Conservation (phyloP, 2,113 vertebrate genomes). For the Andinoacara biseriatus region DNA sequence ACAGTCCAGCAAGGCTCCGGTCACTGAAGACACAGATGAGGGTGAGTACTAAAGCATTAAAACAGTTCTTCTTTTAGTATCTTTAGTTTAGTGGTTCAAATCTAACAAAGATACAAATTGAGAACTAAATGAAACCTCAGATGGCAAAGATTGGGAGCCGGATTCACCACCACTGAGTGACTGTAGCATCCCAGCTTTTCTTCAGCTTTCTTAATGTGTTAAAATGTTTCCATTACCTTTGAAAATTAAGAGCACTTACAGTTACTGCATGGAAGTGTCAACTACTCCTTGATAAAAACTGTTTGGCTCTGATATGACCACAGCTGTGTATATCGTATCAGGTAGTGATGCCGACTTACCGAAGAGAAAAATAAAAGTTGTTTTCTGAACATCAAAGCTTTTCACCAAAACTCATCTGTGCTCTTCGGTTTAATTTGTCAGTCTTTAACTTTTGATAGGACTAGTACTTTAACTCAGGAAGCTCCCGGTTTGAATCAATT, state of each 20-base stretch:
- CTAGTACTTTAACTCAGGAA: slow-evolving; percentile 21
- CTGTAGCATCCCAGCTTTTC: neutral
- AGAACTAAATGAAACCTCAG: neutral
- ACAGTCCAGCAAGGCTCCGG: slow-evolving; percentile 87
- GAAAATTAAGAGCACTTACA: slow-evolving; percentile 16
- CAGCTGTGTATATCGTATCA: neutral
- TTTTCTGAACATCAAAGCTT: neutral
- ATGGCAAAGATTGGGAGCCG: neutral
- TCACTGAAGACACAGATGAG: slow-evolving; percentile 82
- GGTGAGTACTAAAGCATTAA: slow-evolving; percentile 81
- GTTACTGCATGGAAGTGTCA: neutral
- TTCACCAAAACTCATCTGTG: neutral
- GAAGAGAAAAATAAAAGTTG: neutral
- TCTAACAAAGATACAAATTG: neutral
- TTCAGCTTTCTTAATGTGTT: neutral
- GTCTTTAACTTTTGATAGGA: neutral
- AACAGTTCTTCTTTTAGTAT: neutral
- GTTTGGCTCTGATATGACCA: neutral
- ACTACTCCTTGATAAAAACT: neutral
- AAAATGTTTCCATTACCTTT: slow-evolving; percentile 1
- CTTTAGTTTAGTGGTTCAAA: neutral
- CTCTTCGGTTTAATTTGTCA: neutral
- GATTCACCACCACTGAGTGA: neutral
- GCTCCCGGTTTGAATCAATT: slow-evolving; percentile 22
- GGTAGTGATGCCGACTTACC: neutral